Base-by-base conservation (phyloP, 1,140 invertebrate species). In the Diorhabda elongata region DNA sequence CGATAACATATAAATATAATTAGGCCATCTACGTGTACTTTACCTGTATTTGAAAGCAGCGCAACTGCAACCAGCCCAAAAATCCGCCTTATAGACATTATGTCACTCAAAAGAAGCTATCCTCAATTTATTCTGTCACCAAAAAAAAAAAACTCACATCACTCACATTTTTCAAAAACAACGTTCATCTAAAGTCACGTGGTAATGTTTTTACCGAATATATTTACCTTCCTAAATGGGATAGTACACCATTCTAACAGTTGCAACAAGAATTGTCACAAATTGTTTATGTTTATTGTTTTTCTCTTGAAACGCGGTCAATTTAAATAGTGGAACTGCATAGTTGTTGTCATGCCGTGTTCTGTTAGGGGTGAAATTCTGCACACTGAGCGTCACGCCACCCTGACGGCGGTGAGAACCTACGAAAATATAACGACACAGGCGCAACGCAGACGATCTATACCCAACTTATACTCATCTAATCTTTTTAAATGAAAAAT, bases 401-500 rank as follows among this genome's bases (percentile, higher is more conserved):
- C 64, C 64, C 64, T 65, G 52, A 58, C 52, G 45, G 64, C 64
- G 64, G 64, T 65, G 64, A 42, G 52, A 65, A 41, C 64, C 64
- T 52, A 47, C 52, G 64, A 65, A 65, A 65, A 58, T 58, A 65
- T 56, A 56, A 42, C 64, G 64, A 65, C 64, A 65, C 64, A 65
- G 47, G 64, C 64, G 64, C 64, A 65, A 44, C 64, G 42, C 56
- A 8, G 47, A 11, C 64, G 64, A 65, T 65, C 64, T 65, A 65
- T 65, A 65, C 64, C 64, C 4, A 42, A 61, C 59, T 61, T 61
- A 61, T 61, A 65, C 64, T 65, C 47, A 41, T 11, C 44, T 65
- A 65, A 65, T 65, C 64, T 65, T 65, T 65, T 65, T 58, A 65
- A 65, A 65, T 56, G 56, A 58, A 58, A 58, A 65, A 56, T 65